Evolutionary conservation across 2,888 invertebrate genomes (phyloP).

Genomic region (Crioceris asparagi): DNA sequence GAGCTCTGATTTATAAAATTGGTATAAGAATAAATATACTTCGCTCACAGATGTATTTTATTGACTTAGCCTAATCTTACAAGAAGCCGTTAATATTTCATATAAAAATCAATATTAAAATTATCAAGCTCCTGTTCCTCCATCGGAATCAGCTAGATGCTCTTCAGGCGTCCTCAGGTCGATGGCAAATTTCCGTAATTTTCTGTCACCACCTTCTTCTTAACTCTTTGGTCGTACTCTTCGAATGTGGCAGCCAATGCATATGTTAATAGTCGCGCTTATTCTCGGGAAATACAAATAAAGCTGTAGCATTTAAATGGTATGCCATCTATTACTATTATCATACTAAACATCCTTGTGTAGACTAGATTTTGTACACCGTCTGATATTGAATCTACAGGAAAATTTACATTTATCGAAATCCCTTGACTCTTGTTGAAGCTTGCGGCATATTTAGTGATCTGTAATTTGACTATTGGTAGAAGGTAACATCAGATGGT

Average conservation of each 20-base stretch:
- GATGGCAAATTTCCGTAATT: slow-evolving; percentile 65
- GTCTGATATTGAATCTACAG: slow-evolving; percentile 83
- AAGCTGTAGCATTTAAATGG: slow-evolving; percentile 64
- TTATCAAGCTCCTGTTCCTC: slow-evolving; percentile 65
- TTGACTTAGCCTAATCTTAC: no score
- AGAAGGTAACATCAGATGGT: no score
- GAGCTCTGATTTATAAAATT: no score
- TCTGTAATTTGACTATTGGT: slow-evolving; percentile 62
- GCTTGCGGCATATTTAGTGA: slow-evolving; percentile 55
- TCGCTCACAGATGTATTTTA: no score
- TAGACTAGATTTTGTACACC: slow-evolving; percentile 83
- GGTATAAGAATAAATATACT: no score
- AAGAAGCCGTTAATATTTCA: no score
- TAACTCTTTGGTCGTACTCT: slow-evolving; percentile 67
- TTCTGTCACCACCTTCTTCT: slow-evolving; percentile 42
- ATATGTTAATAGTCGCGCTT: slow-evolving; percentile 70
- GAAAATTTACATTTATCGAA: slow-evolving; percentile 41
- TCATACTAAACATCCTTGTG: slow-evolving; percentile 80
- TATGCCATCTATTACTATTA: slow-evolving; percentile 56
- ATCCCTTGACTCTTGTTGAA: slow-evolving; percentile 27
- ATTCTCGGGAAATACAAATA: slow-evolving; percentile 71
- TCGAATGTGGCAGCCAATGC: slow-evolving; percentile 81
- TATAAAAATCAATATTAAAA: neutral
- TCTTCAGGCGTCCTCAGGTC: slow-evolving; percentile 78
- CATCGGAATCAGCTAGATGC: slow-evolving; percentile 49